phyloP scores from a whole-genome alignment of 2,113 vertebrate genomes.

The Menidia beryllina region DNA sequence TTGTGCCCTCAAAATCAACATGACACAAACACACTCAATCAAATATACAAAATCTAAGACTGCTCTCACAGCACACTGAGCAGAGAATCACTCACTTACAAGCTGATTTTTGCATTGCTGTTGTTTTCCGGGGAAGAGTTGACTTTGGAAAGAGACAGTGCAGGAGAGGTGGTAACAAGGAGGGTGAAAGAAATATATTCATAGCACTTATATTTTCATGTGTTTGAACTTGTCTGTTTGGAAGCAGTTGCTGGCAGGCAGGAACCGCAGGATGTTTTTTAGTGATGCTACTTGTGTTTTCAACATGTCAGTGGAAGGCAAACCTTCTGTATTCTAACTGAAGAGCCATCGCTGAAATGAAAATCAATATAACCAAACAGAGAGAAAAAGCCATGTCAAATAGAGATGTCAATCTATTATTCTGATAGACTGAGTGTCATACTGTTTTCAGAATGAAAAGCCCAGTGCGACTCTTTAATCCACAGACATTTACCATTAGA shows the following conservation, averaged over 20 bases:
- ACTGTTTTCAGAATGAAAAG: not conserved
- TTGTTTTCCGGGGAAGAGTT: constrained; percentile 33
- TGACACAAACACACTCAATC: constrained; percentile 30
- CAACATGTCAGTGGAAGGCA: constrained; percentile 39
- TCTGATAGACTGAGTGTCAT: constrained; percentile 10
- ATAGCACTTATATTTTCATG: constrained; percentile 29
- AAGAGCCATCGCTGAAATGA: constrained; percentile 34
- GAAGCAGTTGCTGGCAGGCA: constrained; percentile 33
- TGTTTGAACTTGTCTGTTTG: constrained; percentile 43
- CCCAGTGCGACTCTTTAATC: not conserved
- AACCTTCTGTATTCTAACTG: constrained; percentile 40
- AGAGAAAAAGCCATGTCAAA: constrained; percentile 47
- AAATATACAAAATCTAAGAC: constrained; percentile 10
- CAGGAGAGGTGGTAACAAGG: constrained; percentile 7
- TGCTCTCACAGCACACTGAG: constrained; percentile 19
- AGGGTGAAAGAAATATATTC: constrained; percentile 27
- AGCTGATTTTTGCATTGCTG: constrained; percentile 24
- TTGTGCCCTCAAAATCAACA: constrained; percentile 42
- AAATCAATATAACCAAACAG: constrained; percentile 62
- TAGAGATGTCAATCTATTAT: constrained; percentile 42
- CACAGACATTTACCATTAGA: not conserved
- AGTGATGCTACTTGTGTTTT: constrained; percentile 52
- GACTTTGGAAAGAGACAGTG: constrained; percentile 22
- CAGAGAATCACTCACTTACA: constrained; percentile 31
- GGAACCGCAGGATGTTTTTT: constrained; percentile 42